Percentiles rank a stretch among this genome's conserved stretches.
Conservation (phyloP, 2,888 invertebrate genomes). For the Aporophyla nigra region DNA sequence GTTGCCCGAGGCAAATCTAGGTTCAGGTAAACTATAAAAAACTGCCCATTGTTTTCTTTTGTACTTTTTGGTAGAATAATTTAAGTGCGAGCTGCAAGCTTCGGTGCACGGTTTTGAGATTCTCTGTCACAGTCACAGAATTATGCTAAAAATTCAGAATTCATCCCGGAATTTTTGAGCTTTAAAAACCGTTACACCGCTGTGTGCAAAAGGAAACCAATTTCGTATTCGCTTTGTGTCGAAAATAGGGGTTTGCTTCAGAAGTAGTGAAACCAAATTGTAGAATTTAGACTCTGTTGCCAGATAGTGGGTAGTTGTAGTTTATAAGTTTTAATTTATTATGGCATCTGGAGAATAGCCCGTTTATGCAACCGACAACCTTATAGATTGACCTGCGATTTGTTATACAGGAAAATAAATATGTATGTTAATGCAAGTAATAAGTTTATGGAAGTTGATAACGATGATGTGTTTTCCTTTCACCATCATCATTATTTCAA, state of each 20-base stretch:
- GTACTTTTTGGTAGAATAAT: conserved; percentile 8
- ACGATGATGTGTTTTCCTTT: background rate
- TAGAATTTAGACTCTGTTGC: background rate
- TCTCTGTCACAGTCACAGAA: conserved; percentile 4
- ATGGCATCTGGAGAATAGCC: background rate
- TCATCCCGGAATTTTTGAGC: conserved; percentile 1
- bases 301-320: no score
- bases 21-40: background rate
- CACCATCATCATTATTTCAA: no score
- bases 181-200: conserved; percentile 10
- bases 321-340: background rate
- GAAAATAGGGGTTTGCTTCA: background rate
- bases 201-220: conserved; percentile 10
- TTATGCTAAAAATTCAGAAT: background rate
- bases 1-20: background rate
- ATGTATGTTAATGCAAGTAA: no score
- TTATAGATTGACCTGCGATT: background rate
- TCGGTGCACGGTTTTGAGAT: conserved; percentile 12
- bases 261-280: background rate
- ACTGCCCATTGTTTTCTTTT: background rate
- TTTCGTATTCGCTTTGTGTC: background rate
- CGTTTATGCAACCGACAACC: background rate
- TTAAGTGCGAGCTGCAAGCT: conserved; percentile 2
- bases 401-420: background rate
- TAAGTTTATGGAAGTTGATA: background rate